Conservation (phyloP, 2,888 invertebrate species). For the Eupithecia inturbata region DNA sequence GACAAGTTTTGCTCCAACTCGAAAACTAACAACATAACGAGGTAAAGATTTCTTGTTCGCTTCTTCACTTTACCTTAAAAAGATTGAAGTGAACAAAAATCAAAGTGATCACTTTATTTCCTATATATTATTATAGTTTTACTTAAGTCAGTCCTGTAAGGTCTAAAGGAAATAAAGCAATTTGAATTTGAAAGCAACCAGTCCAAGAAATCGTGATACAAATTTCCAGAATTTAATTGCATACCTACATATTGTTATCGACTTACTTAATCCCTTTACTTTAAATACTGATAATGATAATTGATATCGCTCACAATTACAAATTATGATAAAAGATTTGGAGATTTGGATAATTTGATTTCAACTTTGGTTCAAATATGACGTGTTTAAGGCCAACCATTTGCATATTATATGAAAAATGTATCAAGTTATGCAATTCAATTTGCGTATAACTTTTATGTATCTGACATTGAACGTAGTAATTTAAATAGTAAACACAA, state of each 20-base stretch:
- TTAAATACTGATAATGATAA: not conserved
- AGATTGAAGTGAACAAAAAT: too few species aligned
- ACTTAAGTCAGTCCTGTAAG: too few species aligned
- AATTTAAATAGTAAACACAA: constrained; percentile 11
- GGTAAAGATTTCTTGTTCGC: too few species aligned
- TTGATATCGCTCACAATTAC: not conserved
- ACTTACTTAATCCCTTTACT: not conserved
- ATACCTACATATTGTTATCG: constrained; percentile 2
- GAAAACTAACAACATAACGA: too few species aligned
- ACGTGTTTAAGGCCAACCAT: constrained; percentile 11
- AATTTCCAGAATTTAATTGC: not conserved
- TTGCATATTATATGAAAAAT: constrained; percentile 9
- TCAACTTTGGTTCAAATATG: not conserved
- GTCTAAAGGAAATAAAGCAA: too few species aligned
- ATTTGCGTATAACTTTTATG: constrained; percentile 13
- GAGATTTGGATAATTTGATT: constrained; percentile 8
- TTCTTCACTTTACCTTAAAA: too few species aligned
- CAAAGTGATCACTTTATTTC: too few species aligned
- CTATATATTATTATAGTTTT: too few species aligned
- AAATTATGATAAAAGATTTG: constrained; percentile 1
- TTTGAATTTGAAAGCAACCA: too few species aligned
- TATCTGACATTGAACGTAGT: constrained; percentile 26
- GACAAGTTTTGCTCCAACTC: too few species aligned
- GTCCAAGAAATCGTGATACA: not conserved
- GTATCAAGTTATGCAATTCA: constrained; percentile 12